phyloP scores from a whole-genome alignment of 2,113 vertebrate genomes.

The Acanthochromis polyacanthus region DNA sequence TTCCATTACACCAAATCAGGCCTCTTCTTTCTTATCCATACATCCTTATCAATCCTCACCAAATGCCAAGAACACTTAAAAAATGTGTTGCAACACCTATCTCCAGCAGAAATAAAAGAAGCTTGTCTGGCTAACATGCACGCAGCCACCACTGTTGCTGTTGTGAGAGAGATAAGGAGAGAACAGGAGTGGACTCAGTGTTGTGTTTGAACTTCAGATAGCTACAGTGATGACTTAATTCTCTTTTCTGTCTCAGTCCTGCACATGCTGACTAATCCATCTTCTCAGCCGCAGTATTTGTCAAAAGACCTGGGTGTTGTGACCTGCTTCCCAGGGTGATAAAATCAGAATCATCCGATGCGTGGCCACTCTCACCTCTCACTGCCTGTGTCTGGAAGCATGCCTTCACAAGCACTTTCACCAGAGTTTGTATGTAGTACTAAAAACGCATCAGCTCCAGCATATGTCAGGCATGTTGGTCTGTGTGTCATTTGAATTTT shows the following conservation, averaged over 20 bases:
- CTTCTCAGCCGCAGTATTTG: conserved; percentile 67
- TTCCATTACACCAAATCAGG: background rate
- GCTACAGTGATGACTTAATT: conserved; percentile 72
- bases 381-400: conserved; percentile 8
- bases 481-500: background rate
- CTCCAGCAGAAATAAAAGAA: conserved; percentile 22
- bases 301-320: conserved; percentile 49
- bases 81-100: conserved; percentile 18
- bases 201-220: conserved; percentile 68
- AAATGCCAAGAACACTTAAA: conserved; percentile 48
- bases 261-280: conserved; percentile 73
- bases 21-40: conserved; percentile 2
- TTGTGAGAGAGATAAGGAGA: conserved; percentile 56
- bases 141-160: conserved; percentile 26
- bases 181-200: conserved; percentile 38
- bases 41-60: conserved; percentile 23
- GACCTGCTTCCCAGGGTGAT: conserved; percentile 57
- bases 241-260: conserved; percentile 62
- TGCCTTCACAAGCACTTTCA: conserved; percentile 11
- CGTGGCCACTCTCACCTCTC: background rate
- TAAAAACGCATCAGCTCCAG: background rate
- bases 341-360: conserved; percentile 67
- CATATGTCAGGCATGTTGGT: background rate
- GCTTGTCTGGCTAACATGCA: conserved; percentile 23
- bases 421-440: background rate